Evolutionary conservation across 2,888 invertebrate species (phyloP).

Genomic region (Drosophila nigricruria): DNA sequence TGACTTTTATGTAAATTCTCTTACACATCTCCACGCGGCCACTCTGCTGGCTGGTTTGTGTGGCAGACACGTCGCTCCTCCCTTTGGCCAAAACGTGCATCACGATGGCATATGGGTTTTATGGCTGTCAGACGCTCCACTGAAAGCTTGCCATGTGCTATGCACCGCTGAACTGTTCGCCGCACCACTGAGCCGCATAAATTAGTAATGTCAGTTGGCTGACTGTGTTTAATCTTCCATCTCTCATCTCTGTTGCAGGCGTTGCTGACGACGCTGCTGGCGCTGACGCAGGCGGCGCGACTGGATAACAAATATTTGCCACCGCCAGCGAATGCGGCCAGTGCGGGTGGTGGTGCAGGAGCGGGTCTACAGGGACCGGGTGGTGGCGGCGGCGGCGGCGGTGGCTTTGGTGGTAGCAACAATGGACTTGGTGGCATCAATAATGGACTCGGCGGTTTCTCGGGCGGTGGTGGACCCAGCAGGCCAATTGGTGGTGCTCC

Average conservation of each 20-base stretch:
- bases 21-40: neutral
- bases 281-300: constrained; percentile 86
- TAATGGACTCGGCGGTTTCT: constrained; percentile 81
- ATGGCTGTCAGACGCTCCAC: constrained; percentile 22
- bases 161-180: constrained; percentile 24
- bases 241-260: constrained; percentile 85
- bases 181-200: constrained; percentile 45
- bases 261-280: constrained; percentile 81
- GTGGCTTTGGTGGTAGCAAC: constrained; percentile 73
- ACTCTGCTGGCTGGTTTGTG: neutral
- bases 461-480: constrained; percentile 81
- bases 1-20: constrained; percentile 16
- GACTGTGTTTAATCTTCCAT: constrained; percentile 9
- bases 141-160: constrained; percentile 43
- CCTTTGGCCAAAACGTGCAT: constrained; percentile 61
- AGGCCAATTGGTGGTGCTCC: constrained; percentile 80
- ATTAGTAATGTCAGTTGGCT: constrained; percentile 49
- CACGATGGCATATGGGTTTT: constrained; percentile 55
- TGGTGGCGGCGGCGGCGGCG: constrained; percentile 75
- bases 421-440: constrained; percentile 84
- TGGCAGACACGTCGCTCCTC: neutral
- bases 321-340: constrained; percentile 86
- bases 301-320: constrained; percentile 88
- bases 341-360: constrained; percentile 85
- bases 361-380: constrained; percentile 78